Percentiles rank a stretch among this genome's conserved stretches.
Conservation (phyloP, 2,888 invertebrate genomes). For the Choristoneura rosaceana region DNA sequence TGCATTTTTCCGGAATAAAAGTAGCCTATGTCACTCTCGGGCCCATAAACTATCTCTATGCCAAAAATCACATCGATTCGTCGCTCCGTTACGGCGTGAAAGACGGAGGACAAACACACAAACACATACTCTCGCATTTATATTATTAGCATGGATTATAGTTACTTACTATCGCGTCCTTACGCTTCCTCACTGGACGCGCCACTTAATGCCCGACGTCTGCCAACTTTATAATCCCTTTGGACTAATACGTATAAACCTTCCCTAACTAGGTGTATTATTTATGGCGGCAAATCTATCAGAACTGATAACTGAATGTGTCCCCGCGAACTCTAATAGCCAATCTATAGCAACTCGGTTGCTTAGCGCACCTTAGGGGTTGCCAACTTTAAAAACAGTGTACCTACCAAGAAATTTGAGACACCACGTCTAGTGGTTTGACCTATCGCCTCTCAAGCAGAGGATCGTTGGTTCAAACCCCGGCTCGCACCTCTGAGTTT, state of each 20-base stretch:
- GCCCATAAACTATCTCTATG: too few relatives aligned
- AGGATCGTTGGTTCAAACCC: too few relatives aligned
- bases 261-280: constrained; percentile 41
- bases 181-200: neutral
- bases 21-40: too few relatives aligned
- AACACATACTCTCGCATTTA: too few relatives aligned
- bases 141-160: too few relatives aligned
- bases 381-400: neutral
- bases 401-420: neutral
- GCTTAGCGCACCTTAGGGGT: constrained; percentile 42
- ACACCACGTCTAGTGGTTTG: too few relatives aligned
- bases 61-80: too few relatives aligned
- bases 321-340: constrained; percentile 25
- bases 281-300: constrained; percentile 41
- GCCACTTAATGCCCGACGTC: constrained; percentile 8
- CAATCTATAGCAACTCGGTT: constrained; percentile 45
- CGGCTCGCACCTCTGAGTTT: too few relatives aligned
- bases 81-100: too few relatives aligned
- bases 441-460: too few relatives aligned
- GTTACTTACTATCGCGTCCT: neutral
- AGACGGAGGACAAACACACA: too few relatives aligned
- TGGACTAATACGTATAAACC: constrained; percentile 32
- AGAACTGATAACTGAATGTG: constrained; percentile 40
- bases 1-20: too few relatives aligned
- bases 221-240: constrained; percentile 34